Evolutionary conservation across 1,140 invertebrate genomes (phyloP).

Genomic region (Sweltsa coloradensis): DNA sequence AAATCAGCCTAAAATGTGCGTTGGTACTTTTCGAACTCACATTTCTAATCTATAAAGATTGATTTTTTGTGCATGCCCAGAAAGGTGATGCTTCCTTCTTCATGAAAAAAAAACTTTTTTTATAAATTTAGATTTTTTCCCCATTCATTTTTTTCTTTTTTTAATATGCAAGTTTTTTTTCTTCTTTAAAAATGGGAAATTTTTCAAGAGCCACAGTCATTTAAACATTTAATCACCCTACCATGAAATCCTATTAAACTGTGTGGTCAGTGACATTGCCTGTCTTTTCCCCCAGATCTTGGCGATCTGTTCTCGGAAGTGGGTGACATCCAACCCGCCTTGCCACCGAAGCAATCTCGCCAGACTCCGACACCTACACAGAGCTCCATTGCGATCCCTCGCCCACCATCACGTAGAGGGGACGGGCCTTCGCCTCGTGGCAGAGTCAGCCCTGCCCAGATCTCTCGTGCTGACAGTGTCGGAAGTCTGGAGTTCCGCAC

Average conservation of each 20-base stretch:
- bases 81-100: too few relatives aligned
- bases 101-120: too few relatives aligned
- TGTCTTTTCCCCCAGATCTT: slow-evolving; percentile 38
- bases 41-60: too few relatives aligned
- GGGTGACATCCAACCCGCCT: slow-evolving; percentile 55
- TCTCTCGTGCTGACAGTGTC: slow-evolving; percentile 62
- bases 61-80: too few relatives aligned
- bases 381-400: slow-evolving; percentile 62
- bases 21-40: too few relatives aligned
- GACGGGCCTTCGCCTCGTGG: slow-evolving; percentile 31
- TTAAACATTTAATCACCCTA: too few relatives aligned
- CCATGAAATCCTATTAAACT: too few relatives aligned
- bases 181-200: not conserved
- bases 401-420: slow-evolving; percentile 59
- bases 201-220: too few relatives aligned
- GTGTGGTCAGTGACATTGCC: too few relatives aligned
- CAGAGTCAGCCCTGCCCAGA: slow-evolving; percentile 50
- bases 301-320: slow-evolving; percentile 75
- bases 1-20: too few relatives aligned
- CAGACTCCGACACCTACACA: slow-evolving; percentile 39
- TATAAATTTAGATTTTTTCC: not conserved
- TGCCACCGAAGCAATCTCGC: slow-evolving; percentile 44
- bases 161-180: slow-evolving; percentile 1
- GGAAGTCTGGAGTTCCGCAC: slow-evolving; percentile 68
- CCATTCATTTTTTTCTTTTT: not conserved